Evolutionary conservation across 1,140 invertebrate species (phyloP), one percentile per base, ranked within the genome.

Genomic region (Colletes gigas): DNA sequence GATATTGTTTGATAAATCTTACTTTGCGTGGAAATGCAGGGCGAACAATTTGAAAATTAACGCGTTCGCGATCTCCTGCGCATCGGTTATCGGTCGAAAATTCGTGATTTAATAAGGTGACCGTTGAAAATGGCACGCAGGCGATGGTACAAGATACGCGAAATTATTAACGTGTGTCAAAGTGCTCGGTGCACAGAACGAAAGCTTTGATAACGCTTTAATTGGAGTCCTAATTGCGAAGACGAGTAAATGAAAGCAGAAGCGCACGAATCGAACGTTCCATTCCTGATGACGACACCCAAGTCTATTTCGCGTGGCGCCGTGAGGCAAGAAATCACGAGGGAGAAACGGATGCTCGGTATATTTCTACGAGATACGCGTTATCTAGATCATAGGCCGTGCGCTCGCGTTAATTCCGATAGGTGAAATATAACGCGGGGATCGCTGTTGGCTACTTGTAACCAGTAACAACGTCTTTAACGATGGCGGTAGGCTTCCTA

Each of bases 211-310:
- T 81, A 86, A 81, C 78, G 78, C 74, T 83, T 83, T 86, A 83
- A 86, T 86, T 87, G 84, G 84, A 84, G 73, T 78, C 41, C 78
- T 86, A 82, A 86, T 87, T 87, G 84, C 82, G 75, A 57, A 39
- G 71, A 65, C 70, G 70, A 60, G 74, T 69, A 82, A 86, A 87
- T 78, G 84, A 78, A 83, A 76, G 67, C 41, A 55, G 72, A 68
- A 83, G 71, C 52, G 72, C 67, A 71, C 54, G 79, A 69, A 59
- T 47, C 52, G 80, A 76, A 67, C 55, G 62, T 21, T 68, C 44
- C 10, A 21, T 3, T 73, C 5, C 39, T 19, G 72, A 82, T 39
- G 76, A 78, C 72, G 65, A 55, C 62, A 55, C 19, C 30, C 14
- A 75, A 30, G 67, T 71, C 71, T 73, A 86, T 83, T 80, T 73